Base-by-base conservation (phyloP, 2,113 vertebrate genomes). In the Picathartes gymnocephalus region DNA sequence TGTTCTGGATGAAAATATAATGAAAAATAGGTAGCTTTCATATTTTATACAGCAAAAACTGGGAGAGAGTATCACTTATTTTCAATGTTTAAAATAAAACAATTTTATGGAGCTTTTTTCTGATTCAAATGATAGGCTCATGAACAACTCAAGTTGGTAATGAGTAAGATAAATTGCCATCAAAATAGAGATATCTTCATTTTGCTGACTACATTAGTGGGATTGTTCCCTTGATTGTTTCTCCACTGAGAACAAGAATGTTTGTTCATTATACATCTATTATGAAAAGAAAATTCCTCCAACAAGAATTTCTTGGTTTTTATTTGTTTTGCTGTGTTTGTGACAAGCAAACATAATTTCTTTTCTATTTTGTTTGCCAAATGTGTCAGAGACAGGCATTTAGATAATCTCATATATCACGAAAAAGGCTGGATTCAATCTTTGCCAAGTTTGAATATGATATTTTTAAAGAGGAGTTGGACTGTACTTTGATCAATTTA, bases 1-100 rank as follows among this genome's bases (percentile, higher is more conserved):
- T 95, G 42, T 93, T 47, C 71, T 60, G n/a, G 53, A 88, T 85
- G 73, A 92, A 95, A 89, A 95, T 44, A 90, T 37, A 93, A 85
- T 53, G 17, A 95, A 58, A 90, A 65, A 95, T 93, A 89, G 73
- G 82, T 64, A 83, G 24, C 10, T 92, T 93, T 61, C 68, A 51
- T 86, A 30, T 39, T 65, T 39, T 91, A 64, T 76, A 68, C 42
- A 39, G 44, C 33, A 35, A 83, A 92, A 91, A 80, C 12, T 37
- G 64, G 19, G 61, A 64, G 72, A 82, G 4, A 23, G 2, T 93
- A 6, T 95, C 27, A 56, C 30, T 80, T 51, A 39, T 51, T 73
- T 54, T 82, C 48, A 31, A 42, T 84, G 71, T 88, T 62, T 64
- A 86, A 95, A 96, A 85, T 30, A 81, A 77, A 71, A 35, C 4